phyloP scores from a whole-genome alignment of 2,797 vertebrate species.

The Novumbra hubbsi region DNA sequence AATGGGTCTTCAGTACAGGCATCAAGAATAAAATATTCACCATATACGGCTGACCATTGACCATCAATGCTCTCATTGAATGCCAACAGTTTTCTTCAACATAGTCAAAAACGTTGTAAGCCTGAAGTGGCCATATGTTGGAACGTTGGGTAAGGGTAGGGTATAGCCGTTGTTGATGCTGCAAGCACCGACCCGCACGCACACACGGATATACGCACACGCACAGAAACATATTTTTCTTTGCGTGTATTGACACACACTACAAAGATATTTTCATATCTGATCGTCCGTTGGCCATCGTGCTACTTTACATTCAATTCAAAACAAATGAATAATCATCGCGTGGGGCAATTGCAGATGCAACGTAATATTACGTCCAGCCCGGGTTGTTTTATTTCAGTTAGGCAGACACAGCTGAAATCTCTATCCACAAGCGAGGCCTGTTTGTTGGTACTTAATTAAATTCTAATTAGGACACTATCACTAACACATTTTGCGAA shows the following conservation, averaged over 20 bases:
- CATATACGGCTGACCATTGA: no score
- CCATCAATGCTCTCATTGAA: no score
- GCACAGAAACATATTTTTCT: neutral
- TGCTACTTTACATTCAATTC: neutral
- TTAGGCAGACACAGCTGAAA: slow-evolving; percentile 79
- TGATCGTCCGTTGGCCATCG: no score
- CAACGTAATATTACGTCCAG: slow-evolving; percentile 1
- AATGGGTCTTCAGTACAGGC: no score
- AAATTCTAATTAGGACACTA: slow-evolving; percentile 99
- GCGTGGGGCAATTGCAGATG: neutral
- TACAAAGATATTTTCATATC: no score
- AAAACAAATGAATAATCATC: slow-evolving; percentile 2
- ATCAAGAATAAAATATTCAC: no score
- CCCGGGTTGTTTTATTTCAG: slow-evolving; percentile 81
- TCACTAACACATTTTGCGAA: slow-evolving; percentile 93
- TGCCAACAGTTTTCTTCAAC: no score
- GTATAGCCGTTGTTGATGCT: no score
- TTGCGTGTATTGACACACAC: neutral
- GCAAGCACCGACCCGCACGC: neutral
- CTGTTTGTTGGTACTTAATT: slow-evolving; percentile 87
- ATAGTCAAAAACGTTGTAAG: no score
- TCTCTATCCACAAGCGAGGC: slow-evolving; percentile 89
- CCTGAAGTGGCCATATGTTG: neutral
- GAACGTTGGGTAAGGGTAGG: no score
- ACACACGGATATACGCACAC: neutral